Conservation (phyloP, 1,140 invertebrate species). For the Pogonognathellus flavescens region DNA sequence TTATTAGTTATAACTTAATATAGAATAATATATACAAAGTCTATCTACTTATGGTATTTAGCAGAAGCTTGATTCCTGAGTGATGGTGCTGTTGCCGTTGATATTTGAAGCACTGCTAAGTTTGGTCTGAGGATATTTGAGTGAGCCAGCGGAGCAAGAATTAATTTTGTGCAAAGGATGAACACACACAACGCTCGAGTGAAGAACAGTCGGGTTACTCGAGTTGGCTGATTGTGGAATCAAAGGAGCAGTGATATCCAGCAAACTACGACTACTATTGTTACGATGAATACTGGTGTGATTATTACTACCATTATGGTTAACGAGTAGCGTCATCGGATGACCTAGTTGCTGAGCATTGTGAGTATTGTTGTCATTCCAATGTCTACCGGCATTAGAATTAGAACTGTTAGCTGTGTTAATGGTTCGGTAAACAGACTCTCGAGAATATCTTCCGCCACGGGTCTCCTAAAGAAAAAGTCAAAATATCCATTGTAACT, state of each 20-base stretch:
- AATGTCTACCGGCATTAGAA: background rate
- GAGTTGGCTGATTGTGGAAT: background rate
- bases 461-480: background rate
- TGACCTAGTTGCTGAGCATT: background rate
- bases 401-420: background rate
- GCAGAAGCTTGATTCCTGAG: background rate
- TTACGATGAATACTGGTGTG: background rate
- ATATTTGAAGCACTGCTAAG: background rate
- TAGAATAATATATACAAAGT: too few relatives aligned
- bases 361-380: background rate
- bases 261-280: background rate
- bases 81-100: background rate
- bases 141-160: constrained; percentile 12
- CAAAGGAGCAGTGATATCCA: background rate
- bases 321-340: background rate
- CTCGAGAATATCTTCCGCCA: background rate
- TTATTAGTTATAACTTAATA: too few relatives aligned
- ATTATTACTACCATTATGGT: background rate
- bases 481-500: background rate
- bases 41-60: too few relatives aligned
- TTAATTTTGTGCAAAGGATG: background rate
- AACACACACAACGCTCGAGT: constrained; percentile 1
- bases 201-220: background rate
- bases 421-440: background rate
- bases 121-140: background rate